These are phyloP conservation scores for Eucera pruinosa DNA, from an alignment of 2,888 invertebrate genomes.

Conservation along the genomic window DNA sequence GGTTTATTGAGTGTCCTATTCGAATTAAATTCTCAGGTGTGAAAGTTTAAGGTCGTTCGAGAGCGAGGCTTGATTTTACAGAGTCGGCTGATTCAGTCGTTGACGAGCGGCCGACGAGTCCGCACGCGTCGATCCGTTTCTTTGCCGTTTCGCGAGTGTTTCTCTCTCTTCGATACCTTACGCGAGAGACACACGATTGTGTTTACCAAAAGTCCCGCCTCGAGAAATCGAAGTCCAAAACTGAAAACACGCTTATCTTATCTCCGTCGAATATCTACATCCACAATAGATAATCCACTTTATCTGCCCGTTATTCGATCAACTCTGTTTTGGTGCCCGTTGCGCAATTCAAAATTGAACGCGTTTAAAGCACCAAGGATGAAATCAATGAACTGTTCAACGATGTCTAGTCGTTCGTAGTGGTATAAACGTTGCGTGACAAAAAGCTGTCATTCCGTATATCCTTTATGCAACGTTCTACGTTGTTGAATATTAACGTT, in stretches of 20 bases:
- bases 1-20: too few relatives aligned
- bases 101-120: conserved; percentile 15
- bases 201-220: not conserved
- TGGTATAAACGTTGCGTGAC: not conserved
- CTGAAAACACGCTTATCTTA: conserved; percentile 22
- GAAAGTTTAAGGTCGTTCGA: not conserved
- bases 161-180: too few relatives aligned
- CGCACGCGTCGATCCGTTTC: not conserved
- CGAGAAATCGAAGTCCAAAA: conserved; percentile 5
- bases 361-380: too few relatives aligned
- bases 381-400: not conserved
- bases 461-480: conserved; percentile 1
- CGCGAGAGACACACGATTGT: not conserved
- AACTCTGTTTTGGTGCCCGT: too few relatives aligned
- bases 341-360: too few relatives aligned
- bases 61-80: not conserved
- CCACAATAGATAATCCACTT: conserved; percentile 8
- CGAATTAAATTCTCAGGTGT: too few relatives aligned
- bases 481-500: not conserved
- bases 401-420: not conserved
- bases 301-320: too few relatives aligned
- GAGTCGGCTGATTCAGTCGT: conserved; percentile 24
- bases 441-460: conserved; percentile 5
- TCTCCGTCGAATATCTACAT: not conserved
- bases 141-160: too few relatives aligned